phyloP scores from a whole-genome alignment of 2,113 vertebrate genomes.

The Phyllopteryx taeniolatus region DNA sequence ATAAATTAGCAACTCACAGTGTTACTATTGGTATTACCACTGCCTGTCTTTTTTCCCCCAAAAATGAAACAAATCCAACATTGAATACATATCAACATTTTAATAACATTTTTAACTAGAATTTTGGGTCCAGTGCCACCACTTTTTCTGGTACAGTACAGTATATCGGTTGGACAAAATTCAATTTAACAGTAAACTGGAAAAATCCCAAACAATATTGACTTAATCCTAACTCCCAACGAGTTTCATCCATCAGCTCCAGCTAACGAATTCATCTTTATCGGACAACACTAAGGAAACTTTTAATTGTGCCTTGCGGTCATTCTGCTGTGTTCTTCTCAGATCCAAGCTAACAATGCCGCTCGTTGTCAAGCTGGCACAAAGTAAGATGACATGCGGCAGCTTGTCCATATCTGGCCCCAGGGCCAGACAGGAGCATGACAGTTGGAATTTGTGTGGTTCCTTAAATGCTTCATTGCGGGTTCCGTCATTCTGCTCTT shows the following conservation, averaged over 20 bases:
- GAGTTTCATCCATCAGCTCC: background rate
- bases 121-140: too few relatives aligned
- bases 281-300: background rate
- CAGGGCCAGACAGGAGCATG: constrained; percentile 42
- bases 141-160: too few relatives aligned
- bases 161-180: too few relatives aligned
- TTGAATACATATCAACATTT: too few relatives aligned
- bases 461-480: constrained; percentile 44
- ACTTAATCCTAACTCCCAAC: too few relatives aligned
- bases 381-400: constrained; percentile 7
- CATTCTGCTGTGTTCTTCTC: background rate
- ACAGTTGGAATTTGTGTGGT: constrained; percentile 52
- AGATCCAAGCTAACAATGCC: background rate
- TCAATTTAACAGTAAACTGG: too few relatives aligned
- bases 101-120: too few relatives aligned
- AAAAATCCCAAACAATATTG: too few relatives aligned
- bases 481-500: constrained; percentile 23
- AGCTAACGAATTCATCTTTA: background rate
- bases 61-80: too few relatives aligned
- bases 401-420: constrained; percentile 33
- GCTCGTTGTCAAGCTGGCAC: constrained; percentile 7
- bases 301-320: background rate
- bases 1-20: too few relatives aligned
- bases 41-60: too few relatives aligned
- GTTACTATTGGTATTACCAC: too few relatives aligned